Conservation (phyloP, 2,113 vertebrate genomes). For the Limanda limanda region DNA sequence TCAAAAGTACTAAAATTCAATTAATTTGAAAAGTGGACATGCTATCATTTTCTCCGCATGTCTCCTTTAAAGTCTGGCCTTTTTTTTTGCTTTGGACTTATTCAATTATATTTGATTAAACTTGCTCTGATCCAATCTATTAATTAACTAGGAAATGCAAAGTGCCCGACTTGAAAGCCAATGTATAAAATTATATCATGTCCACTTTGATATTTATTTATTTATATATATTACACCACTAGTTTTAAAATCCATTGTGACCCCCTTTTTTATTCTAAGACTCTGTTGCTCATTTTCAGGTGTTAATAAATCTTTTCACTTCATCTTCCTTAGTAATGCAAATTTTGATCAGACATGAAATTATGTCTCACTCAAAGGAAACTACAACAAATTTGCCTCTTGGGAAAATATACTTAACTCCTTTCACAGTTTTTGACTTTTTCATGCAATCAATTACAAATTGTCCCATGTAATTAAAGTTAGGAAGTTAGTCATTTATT, state of each 20-base stretch:
- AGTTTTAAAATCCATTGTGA: slow-evolving; percentile 59
- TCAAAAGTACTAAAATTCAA: slow-evolving; percentile 88
- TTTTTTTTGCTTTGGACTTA: slow-evolving; percentile 84
- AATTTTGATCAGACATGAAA: slow-evolving; percentile 64
- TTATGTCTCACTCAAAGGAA: slow-evolving; percentile 62
- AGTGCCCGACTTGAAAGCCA: slow-evolving; percentile 82
- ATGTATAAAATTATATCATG: slow-evolving; percentile 84
- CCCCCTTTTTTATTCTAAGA: slow-evolving; percentile 39
- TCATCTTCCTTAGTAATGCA: slow-evolving; percentile 66
- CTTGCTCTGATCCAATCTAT: slow-evolving; percentile 88
- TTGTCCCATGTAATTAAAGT: slow-evolving; percentile 52
- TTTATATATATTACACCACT: slow-evolving; percentile 64
- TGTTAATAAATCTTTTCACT: slow-evolving; percentile 62
- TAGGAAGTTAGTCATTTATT: slow-evolving; percentile 41
- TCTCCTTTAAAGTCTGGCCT: slow-evolving; percentile 82
- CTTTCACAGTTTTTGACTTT: slow-evolving; percentile 26
- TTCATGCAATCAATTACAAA: slow-evolving; percentile 39
- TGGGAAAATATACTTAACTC: slow-evolving; percentile 23
- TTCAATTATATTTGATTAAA: slow-evolving; percentile 90
- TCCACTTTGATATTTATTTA: slow-evolving; percentile 82
- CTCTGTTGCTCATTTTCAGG: slow-evolving; percentile 53
- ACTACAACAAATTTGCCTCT: slow-evolving; percentile 28
- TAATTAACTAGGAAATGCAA: slow-evolving; percentile 87
- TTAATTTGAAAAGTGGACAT: slow-evolving; percentile 88
- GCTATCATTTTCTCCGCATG: slow-evolving; percentile 83